Percentiles rank a stretch among this genome's conserved stretches.
phyloP scores from a whole-genome alignment of 2,113 vertebrate genomes.

The Sapayoa aenigma region DNA sequence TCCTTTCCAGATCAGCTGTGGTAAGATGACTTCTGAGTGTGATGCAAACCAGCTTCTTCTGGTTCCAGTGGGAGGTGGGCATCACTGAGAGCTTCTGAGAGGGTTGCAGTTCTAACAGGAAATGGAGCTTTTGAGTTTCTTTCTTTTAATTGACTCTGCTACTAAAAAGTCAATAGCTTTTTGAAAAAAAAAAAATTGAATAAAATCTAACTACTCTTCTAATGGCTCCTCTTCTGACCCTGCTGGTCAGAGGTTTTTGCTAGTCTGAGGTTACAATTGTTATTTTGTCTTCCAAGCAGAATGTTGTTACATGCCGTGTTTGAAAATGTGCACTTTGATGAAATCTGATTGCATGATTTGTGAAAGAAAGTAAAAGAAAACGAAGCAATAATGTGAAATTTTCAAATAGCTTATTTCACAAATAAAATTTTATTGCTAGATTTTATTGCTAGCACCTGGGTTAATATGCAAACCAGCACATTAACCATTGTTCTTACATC shows the following conservation, averaged over 20 bases:
- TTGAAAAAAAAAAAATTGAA: not conserved
- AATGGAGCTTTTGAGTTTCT: not conserved
- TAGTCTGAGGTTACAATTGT: fast-evolving
- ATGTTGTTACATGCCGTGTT: not conserved
- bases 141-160: not conserved
- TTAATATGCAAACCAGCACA: not conserved
- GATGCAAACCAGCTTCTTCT: not conserved
- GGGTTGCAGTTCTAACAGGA: not conserved
- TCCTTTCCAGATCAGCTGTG: not conserved
- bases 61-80: not conserved
- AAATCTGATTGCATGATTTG: not conserved
- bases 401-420: not conserved
- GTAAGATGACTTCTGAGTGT: not conserved
- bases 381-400: not conserved
- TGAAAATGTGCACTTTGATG: not conserved
- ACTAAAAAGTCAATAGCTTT: not conserved
- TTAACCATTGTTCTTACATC: not conserved
- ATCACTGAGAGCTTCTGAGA: not conserved
- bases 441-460: not conserved
- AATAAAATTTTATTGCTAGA: not conserved
- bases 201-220: not conserved
- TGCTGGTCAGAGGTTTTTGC: not conserved
- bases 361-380: not conserved
- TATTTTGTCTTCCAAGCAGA: not conserved
- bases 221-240: not conserved